These are phyloP conservation scores for Terebella lapidaria DNA, from an alignment of 2,888 invertebrate genomes.

Conservation along the genomic window DNA sequence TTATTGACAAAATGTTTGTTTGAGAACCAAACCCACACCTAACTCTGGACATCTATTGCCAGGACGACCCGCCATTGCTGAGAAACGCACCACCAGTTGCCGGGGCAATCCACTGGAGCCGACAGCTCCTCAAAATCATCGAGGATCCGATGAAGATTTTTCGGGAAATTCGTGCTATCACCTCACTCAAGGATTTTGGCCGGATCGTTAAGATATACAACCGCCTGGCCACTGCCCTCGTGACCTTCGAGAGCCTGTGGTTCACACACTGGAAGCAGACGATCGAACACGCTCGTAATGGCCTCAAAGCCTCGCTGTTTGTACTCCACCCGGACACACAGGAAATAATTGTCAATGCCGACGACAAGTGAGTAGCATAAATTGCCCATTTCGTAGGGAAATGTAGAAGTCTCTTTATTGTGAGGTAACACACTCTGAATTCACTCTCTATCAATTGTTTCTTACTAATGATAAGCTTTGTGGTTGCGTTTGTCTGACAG, in stretches of 20 bases:
- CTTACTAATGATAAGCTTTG: no score
- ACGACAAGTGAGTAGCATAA: conserved; percentile 45
- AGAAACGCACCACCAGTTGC: conserved; percentile 52
- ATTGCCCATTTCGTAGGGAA: no score
- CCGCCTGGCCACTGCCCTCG: conserved; percentile 46
- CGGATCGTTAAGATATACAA: conserved; percentile 39
- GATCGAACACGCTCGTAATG: conserved; percentile 45
- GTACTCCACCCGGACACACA: conserved; percentile 42
- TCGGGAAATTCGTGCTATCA: conserved; percentile 46
- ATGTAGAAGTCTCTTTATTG: no score
- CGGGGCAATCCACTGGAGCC: conserved; percentile 51
- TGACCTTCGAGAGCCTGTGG: conserved; percentile 51
- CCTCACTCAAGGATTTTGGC: conserved; percentile 44
- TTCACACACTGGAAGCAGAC: conserved; percentile 48
- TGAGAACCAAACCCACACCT: no score
- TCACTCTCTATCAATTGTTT: no score
- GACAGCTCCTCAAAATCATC: conserved; percentile 47
- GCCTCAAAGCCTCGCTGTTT: conserved; percentile 46
- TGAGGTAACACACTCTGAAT: no score
- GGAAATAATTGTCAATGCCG: conserved; percentile 47
- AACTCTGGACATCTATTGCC: no score
- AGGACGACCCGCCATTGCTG: conserved; percentile 45
- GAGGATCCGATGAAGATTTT: conserved; percentile 53
- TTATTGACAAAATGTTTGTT: neutral
- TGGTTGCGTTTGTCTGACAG: no score